Evolutionary conservation across 2,797 vertebrate genomes (phyloP), one percentile per base, ranked within the genome.

Genomic region (Acridotheres tristis): DNA sequence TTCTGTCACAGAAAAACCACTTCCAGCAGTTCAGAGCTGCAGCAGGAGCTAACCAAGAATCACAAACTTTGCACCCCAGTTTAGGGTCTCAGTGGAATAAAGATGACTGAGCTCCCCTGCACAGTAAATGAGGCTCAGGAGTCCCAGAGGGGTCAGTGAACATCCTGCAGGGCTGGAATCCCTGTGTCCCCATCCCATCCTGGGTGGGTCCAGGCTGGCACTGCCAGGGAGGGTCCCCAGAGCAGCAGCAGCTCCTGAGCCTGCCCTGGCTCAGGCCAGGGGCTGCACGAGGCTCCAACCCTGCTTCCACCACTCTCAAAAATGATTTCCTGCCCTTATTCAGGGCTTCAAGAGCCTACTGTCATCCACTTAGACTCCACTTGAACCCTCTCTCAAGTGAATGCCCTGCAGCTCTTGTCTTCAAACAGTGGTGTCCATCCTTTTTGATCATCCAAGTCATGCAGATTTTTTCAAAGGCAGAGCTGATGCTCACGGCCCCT

Each of bases 381-480:
- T 88, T 83, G 85, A 95, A 80, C 85, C 61, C 50, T 2, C 58
- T 92, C 85, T 91, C 72, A 10, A 93, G 61, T 40, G 57, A 87
- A 57, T 71, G 82, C 65, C 75, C 79, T 78, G 48, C 75, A 83
- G 85, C 89, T 85, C 87, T 78, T 71, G 38, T 89, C 79, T 92
- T 92, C 89, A 91, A 54, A 84, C 36, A 88, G 50, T 21, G 50
- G 2, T 91, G 73, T 47, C 91, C 85, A 68, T 68, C 65, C 62
- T 75, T 88, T 89, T 83, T 91, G 82, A 83, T 85, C 65, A 80
- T 25, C 66, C 42, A 34, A 87, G 74, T 48, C 92, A 66, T 61
- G 78, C 3, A 55, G 74, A 32, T 36, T 87, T 85, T 85, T 88
- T 93, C 94, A 95, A 89, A 90, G 71, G 75, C 75, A 94, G 68